Evolutionary conservation across 1,140 invertebrate species (phyloP).

Genomic region (Drosophila jambulina): DNA sequence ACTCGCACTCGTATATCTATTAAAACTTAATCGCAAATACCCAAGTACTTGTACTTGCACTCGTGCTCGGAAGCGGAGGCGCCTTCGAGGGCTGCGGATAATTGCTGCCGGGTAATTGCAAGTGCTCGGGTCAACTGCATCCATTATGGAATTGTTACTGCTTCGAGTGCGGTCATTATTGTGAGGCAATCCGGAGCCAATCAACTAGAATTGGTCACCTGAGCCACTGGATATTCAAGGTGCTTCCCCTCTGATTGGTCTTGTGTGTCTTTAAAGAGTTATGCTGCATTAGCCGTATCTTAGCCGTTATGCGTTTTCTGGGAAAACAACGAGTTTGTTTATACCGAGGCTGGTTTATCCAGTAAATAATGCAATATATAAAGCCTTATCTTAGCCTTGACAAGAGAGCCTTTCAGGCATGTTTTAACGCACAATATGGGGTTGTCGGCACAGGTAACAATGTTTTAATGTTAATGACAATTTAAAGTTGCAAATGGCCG

Average conservation of each 20-base stretch:
- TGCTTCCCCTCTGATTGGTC: background rate
- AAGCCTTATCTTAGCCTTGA: background rate
- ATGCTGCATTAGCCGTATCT: background rate
- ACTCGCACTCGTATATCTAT: constrained; percentile 48
- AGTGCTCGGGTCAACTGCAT: constrained; percentile 17
- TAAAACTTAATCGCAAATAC: constrained; percentile 54
- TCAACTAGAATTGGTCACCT: constrained; percentile 1
- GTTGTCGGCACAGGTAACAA: background rate
- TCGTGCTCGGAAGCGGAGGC: background rate
- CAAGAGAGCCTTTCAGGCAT: too few species aligned
- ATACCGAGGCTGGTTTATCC: background rate
- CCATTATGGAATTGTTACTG: constrained; percentile 12
- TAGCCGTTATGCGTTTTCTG: background rate
- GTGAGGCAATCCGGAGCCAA: constrained; percentile 15
- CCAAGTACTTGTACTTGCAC: constrained; percentile 1
- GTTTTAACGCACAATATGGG: background rate
- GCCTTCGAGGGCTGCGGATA: constrained; percentile 17
- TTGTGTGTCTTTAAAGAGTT: background rate
- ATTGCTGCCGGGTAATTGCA: constrained; percentile 36
- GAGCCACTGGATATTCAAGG: background rate
- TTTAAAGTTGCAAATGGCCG: background rate
- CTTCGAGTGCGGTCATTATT: constrained; percentile 8
- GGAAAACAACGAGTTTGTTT: background rate
- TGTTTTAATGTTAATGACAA: constrained; percentile 8
- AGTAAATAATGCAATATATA: background rate